A percentile compares a stretch with the other conserved stretches of the same genome.
Evolutionary conservation across 2,113 vertebrate genomes (phyloP).

Genomic region (Eublepharis macularius): DNA sequence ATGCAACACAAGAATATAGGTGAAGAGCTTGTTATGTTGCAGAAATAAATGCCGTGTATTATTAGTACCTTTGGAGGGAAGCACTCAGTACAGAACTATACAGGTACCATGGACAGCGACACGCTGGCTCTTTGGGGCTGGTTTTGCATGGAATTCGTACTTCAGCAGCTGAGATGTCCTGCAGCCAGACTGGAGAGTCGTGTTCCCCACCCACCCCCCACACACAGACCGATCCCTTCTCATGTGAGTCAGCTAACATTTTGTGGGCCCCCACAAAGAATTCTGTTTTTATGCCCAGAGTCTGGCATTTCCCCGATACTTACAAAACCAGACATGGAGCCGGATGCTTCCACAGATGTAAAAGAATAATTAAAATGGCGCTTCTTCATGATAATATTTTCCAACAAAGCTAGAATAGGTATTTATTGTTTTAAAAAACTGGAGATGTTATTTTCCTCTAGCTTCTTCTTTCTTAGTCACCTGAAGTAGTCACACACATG

Average conservation of each 20-base stretch:
- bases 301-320: not conserved
- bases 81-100: not conserved
- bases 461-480: not conserved
- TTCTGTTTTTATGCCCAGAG: not conserved
- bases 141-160: not conserved
- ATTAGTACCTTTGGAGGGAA: not conserved
- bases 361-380: not conserved
- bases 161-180: not conserved
- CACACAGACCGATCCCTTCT: not conserved
- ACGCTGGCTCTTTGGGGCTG: too few species aligned
- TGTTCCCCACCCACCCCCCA: not conserved
- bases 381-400: not conserved
- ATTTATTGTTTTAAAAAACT: not conserved
- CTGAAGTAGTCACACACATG: too few species aligned
- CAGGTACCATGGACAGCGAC: not conserved
- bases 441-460: not conserved
- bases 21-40: not conserved
- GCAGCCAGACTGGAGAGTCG: not conserved
- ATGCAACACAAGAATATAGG: not conserved
- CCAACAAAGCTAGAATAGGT: not conserved
- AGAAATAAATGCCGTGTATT: not conserved
- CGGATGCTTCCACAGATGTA: not conserved
- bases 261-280: not conserved
- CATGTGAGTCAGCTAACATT: not conserved
- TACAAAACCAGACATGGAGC: not conserved